Percentiles rank a stretch among this genome's conserved stretches.
phyloP scores from a whole-genome alignment of 2,113 vertebrate species.

The Syrrhaptes paradoxus region DNA sequence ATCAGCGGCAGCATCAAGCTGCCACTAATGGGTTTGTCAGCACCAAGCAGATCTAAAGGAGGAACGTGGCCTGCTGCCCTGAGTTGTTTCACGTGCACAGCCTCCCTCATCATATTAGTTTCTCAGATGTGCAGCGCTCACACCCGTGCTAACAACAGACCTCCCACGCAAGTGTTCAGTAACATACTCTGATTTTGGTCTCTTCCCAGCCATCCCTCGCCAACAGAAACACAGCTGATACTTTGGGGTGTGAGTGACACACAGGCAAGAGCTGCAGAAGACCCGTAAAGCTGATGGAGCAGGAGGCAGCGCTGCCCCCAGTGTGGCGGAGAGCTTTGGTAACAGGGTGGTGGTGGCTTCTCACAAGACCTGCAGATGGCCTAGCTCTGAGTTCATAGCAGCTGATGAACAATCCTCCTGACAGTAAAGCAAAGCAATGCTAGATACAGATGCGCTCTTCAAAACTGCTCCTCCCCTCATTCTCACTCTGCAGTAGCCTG shows the following conservation, averaged over 20 bases:
- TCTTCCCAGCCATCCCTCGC: neutral
- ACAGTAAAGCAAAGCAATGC: neutral
- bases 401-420: neutral
- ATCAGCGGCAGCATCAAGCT: neutral
- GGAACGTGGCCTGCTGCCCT: neutral
- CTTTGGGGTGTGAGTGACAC: neutral
- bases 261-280: neutral
- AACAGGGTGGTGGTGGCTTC: neutral
- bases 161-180: neutral
- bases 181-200: neutral
- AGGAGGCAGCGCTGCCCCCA: neutral
- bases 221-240: constrained; percentile 2
- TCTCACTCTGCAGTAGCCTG: neutral
- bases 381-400: neutral
- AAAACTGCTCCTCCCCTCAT: neutral
- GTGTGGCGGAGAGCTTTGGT: neutral
- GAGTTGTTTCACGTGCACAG: neutral
- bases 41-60: neutral
- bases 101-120: neutral
- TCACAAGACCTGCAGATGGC: neutral
- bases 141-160: neutral
- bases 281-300: neutral
- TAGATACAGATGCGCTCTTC: neutral
- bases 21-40: constrained; percentile 45
- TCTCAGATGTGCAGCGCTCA: constrained; percentile 27